Evolutionary conservation across 2,888 invertebrate genomes (phyloP), one percentile per base, ranked within the genome.

Genomic region (Bembecia ichneumoniformis): DNA sequence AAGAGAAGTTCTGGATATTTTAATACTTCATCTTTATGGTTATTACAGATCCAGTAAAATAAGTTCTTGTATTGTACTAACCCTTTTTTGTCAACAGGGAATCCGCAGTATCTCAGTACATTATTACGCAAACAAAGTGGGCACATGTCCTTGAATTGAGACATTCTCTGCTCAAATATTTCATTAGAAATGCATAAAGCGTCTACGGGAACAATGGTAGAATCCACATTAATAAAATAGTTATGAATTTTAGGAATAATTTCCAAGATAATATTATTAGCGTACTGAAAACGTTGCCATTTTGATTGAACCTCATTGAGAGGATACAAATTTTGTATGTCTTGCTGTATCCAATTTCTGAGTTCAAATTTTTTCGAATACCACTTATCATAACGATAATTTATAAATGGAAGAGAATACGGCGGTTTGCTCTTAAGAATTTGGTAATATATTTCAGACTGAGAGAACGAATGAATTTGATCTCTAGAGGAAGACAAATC

Each of bases 21-120:
- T 15, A 87, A 55, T 53, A 91, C 90, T 35, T 66, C 58, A 35
- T 79, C 62, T 11, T 87, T 67, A 58, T 92, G 92, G 16, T 82
- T 68, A 0, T 66, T 48, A 58, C 92, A 92, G 46, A 91, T 62
- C 91, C 91, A 92, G 61, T 91, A 92, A 66, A 87, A 90, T 47
- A 71, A 62, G 34, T 83, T 69, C 53, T 76, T 69, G 60, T 80
- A 91, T 54, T 90, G 89, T 1, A 91, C 76, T 47, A 91, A 61
- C 4, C 91, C 90, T 44, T 79, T 80, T 57, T 88, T 83, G 60
- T 89, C 82, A 0, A 88, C 82, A 5, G 88, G 88, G 45, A 72
- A 76, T 0, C 78, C 79, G 49, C 86, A 89, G 50, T 74, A 74
- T 35, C 59, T 73, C 7, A 77, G 58, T 51, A 67, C 57, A 56